Conservation (phyloP, 1,140 invertebrate genomes). For the Drosophila bipectinata region DNA sequence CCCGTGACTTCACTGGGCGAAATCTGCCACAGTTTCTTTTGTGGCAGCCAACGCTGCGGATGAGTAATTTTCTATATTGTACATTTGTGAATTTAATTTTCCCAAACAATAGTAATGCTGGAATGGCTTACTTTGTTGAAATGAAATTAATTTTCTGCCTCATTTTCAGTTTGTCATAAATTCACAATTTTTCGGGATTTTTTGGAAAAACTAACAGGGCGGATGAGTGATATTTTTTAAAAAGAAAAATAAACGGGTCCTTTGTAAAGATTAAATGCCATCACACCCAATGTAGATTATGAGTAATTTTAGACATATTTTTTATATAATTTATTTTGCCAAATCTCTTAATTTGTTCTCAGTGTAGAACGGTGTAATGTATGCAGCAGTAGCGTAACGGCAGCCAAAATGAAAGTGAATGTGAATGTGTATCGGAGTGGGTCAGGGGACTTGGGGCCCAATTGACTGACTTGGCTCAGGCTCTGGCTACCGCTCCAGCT, state of each 20-base stretch:
- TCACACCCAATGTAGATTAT: too few relatives aligned
- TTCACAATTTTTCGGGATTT: background rate
- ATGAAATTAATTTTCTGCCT: background rate
- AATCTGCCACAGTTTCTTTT: background rate
- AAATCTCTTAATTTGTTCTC: background rate
- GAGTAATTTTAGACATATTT: background rate
- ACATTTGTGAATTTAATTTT: background rate
- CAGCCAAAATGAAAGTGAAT: conserved; percentile 75
- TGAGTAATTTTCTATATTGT: conserved; percentile 1
- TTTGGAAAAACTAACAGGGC: background rate
- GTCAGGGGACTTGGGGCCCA: conserved; percentile 50
- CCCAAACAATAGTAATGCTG: background rate
- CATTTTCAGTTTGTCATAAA: background rate
- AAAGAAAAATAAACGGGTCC: too few relatives aligned
- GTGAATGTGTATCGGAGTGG: conserved; percentile 37
- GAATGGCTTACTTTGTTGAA: background rate
- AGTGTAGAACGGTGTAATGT: conserved; percentile 51
- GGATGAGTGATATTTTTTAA: background rate
- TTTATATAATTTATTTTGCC: background rate
- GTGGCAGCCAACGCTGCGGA: background rate
- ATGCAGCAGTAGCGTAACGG: conserved; percentile 50
- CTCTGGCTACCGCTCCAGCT: background rate
- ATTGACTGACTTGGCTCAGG: conserved; percentile 68
- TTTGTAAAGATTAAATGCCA: too few relatives aligned
- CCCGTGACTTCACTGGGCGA: conserved; percentile 10